Evolutionary conservation across 23 tunicate species (phyloP).

Genomic region (Oikopleura dioica): DNA sequence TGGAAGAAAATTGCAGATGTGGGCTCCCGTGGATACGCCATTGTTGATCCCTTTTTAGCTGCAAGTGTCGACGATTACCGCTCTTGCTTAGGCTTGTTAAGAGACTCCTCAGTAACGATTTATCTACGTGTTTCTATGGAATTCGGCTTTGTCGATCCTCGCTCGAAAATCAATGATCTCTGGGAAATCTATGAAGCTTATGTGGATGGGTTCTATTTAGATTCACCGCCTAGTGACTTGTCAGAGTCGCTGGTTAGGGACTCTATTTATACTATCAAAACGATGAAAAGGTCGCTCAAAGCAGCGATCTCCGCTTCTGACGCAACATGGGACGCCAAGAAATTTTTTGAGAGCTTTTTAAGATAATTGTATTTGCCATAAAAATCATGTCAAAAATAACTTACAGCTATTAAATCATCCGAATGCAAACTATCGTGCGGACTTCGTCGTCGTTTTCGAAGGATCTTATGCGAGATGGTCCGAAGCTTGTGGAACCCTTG

Average conservation of each 20-base stretch:
- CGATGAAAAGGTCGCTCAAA: not conserved
- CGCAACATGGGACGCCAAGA: not conserved
- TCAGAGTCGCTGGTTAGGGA: not conserved
- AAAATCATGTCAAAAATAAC: no score
- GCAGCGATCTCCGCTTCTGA: not conserved
- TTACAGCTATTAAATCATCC: not conserved
- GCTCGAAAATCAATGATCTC: no score
- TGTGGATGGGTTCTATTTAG: not conserved
- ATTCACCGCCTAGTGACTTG: not conserved
- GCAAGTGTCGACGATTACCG: not conserved
- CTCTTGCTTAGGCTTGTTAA: not conserved
- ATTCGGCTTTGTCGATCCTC: not conserved
- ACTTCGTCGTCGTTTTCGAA: not conserved
- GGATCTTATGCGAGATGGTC: not conserved
- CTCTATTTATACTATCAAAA: not conserved
- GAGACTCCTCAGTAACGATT: not conserved
- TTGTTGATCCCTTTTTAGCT: not conserved
- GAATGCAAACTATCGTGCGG: not conserved
- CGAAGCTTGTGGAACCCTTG: not conserved
- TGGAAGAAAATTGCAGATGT: not conserved
- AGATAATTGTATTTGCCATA: no score
- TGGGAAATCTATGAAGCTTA: not conserved
- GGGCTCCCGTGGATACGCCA: not conserved
- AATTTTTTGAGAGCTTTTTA: no score
- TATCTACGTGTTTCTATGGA: not conserved